Percentiles rank a stretch among this genome's conserved stretches.
phyloP scores from a whole-genome alignment of 2,113 vertebrate species.

The Bucco capensis region DNA sequence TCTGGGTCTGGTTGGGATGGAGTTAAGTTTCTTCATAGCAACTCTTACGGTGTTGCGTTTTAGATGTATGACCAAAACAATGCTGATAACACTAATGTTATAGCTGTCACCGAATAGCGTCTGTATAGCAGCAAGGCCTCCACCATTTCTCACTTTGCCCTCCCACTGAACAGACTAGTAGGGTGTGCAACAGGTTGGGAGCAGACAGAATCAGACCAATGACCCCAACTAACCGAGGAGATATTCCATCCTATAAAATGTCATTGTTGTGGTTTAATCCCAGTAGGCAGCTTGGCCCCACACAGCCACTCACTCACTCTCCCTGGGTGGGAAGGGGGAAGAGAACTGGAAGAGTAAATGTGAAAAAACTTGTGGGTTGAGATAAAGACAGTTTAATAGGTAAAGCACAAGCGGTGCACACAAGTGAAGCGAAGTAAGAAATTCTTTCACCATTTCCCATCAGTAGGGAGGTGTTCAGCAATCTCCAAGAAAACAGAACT shows the following conservation, averaged over 20 bases:
- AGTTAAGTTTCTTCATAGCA: background rate
- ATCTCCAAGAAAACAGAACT: background rate
- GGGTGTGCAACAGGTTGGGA: background rate
- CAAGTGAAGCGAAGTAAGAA: background rate
- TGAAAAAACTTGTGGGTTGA: background rate
- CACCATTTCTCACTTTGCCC: background rate
- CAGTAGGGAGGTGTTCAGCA: background rate
- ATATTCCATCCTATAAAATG: background rate
- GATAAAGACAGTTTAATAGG: background rate
- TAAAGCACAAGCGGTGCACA: rapidly evolving
- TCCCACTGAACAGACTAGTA: background rate
- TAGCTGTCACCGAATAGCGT: background rate
- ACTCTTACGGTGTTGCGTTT: background rate
- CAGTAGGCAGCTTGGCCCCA: background rate
- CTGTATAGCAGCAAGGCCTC: background rate
- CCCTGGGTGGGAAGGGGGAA: background rate
- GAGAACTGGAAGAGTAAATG: background rate
- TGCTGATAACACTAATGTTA: background rate
- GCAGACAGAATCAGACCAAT: background rate
- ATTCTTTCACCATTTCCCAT: background rate
- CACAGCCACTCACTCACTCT: background rate
- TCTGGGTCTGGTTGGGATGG: background rate
- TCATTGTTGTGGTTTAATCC: background rate
- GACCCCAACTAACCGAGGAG: background rate
- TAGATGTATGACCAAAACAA: background rate